These are phyloP conservation scores for Sebastes kiyomatsui DNA, from an alignment of 2,797 vertebrate species.

Conservation along the genomic window DNA sequence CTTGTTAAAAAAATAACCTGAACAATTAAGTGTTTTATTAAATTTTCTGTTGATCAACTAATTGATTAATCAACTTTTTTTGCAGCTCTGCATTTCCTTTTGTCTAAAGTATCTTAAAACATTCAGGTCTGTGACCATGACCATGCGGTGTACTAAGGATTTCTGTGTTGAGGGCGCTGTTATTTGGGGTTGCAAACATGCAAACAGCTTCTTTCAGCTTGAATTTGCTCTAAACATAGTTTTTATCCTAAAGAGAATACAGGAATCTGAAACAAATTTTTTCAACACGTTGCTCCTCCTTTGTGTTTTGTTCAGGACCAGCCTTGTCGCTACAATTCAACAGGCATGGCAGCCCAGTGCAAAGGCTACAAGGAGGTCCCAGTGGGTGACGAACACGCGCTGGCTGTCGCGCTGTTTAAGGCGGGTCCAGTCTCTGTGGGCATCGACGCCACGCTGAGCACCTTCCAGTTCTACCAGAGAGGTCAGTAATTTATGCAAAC, in stretches of 20 bases:
- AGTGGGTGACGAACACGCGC: slow-evolving; percentile 83
- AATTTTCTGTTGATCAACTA: too few relatives aligned
- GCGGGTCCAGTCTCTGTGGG: slow-evolving; percentile 90
- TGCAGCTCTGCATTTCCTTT: neutral
- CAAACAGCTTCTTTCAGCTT: neutral
- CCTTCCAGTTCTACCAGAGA: slow-evolving; percentile 92
- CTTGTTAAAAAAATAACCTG: too few relatives aligned
- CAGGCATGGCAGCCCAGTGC: slow-evolving; percentile 87
- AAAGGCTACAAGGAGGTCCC: slow-evolving; percentile 87
- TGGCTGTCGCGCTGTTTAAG: slow-evolving; percentile 88
- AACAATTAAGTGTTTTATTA: neutral
- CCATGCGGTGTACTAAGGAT: too few relatives aligned
- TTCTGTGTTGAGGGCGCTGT: rapidly evolving
- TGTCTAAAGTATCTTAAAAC: neutral
- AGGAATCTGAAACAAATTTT: neutral
- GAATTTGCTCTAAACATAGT: neutral
- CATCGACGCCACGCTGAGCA: slow-evolving; percentile 89
- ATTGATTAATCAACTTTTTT: neutral
- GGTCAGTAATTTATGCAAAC: slow-evolving; percentile 71
- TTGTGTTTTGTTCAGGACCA: slow-evolving; percentile 79
- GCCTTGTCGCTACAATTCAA: slow-evolving; percentile 88
- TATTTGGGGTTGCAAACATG: neutral
- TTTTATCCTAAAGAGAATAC: neutral
- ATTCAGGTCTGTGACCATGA: neutral
- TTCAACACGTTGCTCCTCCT: too few relatives aligned